Evolutionary conservation across 1,140 invertebrate species (phyloP).

Genomic region (Pectinophora gossypiella): DNA sequence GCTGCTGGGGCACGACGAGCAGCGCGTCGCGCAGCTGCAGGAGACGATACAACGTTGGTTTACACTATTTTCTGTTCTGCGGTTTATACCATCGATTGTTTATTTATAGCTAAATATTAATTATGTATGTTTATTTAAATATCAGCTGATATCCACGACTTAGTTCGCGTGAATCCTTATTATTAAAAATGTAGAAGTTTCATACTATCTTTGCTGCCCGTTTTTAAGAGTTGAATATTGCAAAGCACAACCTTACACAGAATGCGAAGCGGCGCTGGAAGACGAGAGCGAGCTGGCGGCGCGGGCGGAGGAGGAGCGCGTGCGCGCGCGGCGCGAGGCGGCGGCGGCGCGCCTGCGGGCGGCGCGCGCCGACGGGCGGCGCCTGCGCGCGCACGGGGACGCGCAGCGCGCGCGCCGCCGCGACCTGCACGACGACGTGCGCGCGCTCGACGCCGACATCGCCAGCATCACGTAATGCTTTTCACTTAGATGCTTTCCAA

Average conservation of each 20-base stretch:
- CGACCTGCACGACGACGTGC: constrained; percentile 3
- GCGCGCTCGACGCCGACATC: constrained; percentile 13
- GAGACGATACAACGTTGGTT: constrained; percentile 35
- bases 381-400: neutral
- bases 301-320: constrained; percentile 30
- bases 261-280: constrained; percentile 27
- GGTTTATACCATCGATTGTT: too few relatives aligned
- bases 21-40: constrained; percentile 38
- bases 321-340: constrained; percentile 17
- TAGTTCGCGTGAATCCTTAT: neutral
- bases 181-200: too few relatives aligned
- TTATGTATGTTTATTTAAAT: too few relatives aligned
- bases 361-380: constrained; percentile 9
- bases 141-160: too few relatives aligned
- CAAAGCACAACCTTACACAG: too few relatives aligned
- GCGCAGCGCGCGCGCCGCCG: neutral
- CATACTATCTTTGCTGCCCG: too few relatives aligned
- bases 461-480: constrained; percentile 20
- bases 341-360: constrained; percentile 15
- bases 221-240: too few relatives aligned
- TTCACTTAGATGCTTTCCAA: too few relatives aligned
- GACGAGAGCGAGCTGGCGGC: constrained; percentile 36
- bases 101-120: too few relatives aligned
- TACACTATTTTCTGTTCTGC: neutral
- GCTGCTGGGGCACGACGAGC: constrained; percentile 44